Percentiles rank a stretch among this genome's conserved stretches.
Conservation (phyloP, 2,113 vertebrate species). For the Oryctolagus cuniculus region DNA sequence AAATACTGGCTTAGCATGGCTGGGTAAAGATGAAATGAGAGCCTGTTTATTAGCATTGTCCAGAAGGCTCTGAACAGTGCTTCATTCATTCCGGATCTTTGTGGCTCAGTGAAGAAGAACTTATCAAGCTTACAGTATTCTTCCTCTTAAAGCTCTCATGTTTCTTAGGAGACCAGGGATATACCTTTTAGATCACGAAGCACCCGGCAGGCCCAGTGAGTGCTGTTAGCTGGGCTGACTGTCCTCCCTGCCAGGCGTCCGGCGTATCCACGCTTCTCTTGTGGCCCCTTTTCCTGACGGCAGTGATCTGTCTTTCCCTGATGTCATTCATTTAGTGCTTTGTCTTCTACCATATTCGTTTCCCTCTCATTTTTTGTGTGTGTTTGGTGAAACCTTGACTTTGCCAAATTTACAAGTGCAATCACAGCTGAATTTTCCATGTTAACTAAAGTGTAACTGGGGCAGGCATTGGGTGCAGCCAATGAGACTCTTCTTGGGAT, state of each 20-base stretch:
- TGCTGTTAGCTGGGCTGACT: not conserved
- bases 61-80: not conserved
- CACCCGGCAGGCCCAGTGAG: not conserved
- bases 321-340: not conserved
- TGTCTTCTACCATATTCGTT: not conserved
- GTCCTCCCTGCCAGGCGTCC: rapidly evolving
- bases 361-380: not conserved
- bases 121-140: not conserved
- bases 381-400: not conserved
- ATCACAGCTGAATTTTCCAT: not conserved
- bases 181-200: not conserved
- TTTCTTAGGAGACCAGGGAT: not conserved
- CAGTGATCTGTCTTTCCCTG: not conserved
- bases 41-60: not conserved
- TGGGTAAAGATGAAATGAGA: not conserved
- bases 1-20: not conserved
- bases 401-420: not conserved
- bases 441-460: not conserved
- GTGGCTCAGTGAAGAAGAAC: not conserved
- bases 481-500: too few relatives aligned
- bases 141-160: not conserved
- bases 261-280: too few relatives aligned
- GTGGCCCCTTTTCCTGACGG: not conserved
- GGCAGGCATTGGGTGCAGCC: too few relatives aligned
- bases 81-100: not conserved